phyloP scores from a whole-genome alignment of 2,797 vertebrate species.

The Sitta carolinensis region DNA sequence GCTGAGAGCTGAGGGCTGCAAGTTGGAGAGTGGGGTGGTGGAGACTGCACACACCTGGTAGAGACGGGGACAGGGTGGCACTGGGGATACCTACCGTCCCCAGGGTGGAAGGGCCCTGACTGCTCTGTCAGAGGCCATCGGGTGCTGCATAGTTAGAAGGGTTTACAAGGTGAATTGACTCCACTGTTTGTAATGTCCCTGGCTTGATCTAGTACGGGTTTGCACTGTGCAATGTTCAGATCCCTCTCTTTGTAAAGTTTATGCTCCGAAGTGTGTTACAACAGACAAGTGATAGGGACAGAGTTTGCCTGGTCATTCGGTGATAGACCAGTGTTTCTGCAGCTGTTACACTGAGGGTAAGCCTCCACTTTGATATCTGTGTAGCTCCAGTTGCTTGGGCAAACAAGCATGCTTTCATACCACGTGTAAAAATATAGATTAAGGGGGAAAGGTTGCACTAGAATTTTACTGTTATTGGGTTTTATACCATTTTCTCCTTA shows the following conservation, averaged over 20 bases:
- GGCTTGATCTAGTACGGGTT: constrained; percentile 64
- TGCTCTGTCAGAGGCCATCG: constrained; percentile 20
- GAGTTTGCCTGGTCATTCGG: neutral
- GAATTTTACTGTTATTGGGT: neutral
- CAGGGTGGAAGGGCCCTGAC: neutral
- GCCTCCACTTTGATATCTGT: neutral
- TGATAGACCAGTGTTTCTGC: neutral
- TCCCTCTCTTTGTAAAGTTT: neutral
- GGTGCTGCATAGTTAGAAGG: constrained; percentile 40
- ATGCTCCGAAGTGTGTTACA: neutral
- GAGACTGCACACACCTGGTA: constrained; percentile 72
- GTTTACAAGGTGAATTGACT: constrained; percentile 37
- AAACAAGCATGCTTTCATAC: neutral
- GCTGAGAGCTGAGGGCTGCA: constrained; percentile 84
- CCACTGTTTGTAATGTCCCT: constrained; percentile 69
- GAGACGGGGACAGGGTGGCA: constrained; percentile 14
- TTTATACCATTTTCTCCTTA: neutral
- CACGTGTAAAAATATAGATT: neutral
- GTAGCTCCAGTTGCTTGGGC: neutral
- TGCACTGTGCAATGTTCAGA: constrained; percentile 59
- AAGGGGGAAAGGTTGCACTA: neutral
- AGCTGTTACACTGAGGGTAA: neutral
- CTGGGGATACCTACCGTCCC: constrained; percentile 47
- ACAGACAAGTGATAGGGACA: fast-evolving
- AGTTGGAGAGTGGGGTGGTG: constrained; percentile 83